phyloP scores from a whole-genome alignment of 2,113 vertebrate species.

The Python bivittatus region DNA sequence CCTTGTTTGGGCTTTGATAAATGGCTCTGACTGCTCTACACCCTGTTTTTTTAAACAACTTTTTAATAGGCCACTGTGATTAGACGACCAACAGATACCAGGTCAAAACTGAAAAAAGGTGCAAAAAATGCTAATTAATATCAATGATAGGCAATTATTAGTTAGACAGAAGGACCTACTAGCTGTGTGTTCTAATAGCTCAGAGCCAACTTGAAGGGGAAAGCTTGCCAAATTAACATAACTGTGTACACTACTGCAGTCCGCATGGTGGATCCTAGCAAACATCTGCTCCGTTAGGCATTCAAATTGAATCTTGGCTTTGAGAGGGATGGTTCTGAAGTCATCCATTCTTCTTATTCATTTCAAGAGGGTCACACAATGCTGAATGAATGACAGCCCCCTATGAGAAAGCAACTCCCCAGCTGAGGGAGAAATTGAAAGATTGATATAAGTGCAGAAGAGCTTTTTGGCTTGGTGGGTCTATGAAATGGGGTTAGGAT shows the following conservation, averaged over 20 bases:
- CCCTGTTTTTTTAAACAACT: constrained; percentile 70
- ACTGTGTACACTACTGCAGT: constrained; percentile 83
- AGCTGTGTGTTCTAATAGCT: constrained; percentile 97
- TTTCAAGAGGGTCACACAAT: constrained; percentile 91
- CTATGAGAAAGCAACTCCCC: constrained; percentile 80
- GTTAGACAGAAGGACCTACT: constrained; percentile 99
- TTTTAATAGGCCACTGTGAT: constrained; percentile 95
- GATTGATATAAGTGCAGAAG: constrained; percentile 49
- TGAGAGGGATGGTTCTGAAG: constrained; percentile 89
- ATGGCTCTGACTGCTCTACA: constrained; percentile 89
- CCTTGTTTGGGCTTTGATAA: constrained; percentile 99
- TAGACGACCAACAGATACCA: constrained; percentile 97
- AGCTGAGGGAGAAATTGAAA: constrained; percentile 64
- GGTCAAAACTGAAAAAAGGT: constrained; percentile 94
- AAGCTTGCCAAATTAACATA: constrained; percentile 97
- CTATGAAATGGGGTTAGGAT: neutral
- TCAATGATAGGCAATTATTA: constrained; percentile 99
- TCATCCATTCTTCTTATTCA: constrained; percentile 92
- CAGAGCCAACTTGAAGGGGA: constrained; percentile 92
- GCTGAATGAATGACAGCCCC: constrained; percentile 80
- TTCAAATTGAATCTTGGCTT: constrained; percentile 96
- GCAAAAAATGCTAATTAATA: constrained; percentile 99
- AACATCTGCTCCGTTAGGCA: constrained; percentile 99
- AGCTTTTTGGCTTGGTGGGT: neutral
- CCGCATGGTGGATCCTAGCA: constrained; percentile 91